Conservation (phyloP, 2,113 vertebrate species). For the Noctilio leporinus region DNA sequence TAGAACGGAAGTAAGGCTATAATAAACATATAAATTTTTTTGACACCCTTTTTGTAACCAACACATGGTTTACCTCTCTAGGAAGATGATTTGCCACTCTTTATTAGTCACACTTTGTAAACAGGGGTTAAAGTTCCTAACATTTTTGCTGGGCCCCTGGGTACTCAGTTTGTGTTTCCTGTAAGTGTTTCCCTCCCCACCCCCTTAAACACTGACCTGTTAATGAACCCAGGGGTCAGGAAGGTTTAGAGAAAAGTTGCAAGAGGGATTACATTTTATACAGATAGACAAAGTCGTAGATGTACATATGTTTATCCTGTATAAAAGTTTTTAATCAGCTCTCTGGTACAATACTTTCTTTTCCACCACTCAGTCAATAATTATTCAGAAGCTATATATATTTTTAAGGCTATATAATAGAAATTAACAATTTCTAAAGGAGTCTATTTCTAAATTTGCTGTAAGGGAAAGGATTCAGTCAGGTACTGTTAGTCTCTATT, state of each 20-base stretch:
- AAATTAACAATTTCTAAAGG: not conserved
- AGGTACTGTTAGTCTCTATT: not conserved
- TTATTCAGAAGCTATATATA: not conserved
- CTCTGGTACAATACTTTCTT: not conserved
- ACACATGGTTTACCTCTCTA: constrained; percentile 72
- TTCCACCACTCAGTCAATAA: not conserved
- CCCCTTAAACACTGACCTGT: constrained; percentile 67
- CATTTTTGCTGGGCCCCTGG: constrained; percentile 68
- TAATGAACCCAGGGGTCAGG: constrained; percentile 72
- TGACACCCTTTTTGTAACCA: constrained; percentile 70
- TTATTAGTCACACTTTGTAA: constrained; percentile 78
- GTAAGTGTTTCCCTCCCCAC: constrained; percentile 55
- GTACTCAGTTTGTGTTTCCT: constrained; percentile 62
- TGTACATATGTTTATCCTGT: not conserved
- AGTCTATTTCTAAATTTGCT: constrained; percentile 20
- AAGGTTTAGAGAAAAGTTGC: constrained; percentile 56
- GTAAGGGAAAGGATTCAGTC: not conserved
- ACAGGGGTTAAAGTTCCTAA: constrained; percentile 74
- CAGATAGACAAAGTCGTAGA: not conserved
- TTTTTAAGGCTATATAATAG: too few relatives aligned
- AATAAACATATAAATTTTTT: constrained; percentile 50
- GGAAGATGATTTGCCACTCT: constrained; percentile 73
- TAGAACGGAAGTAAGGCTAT: constrained; percentile 21
- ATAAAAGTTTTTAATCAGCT: not conserved
- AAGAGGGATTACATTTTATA: constrained; percentile 55